phyloP scores from a whole-genome alignment of 2,888 invertebrate genomes.

The Branchipolynoe longqiensis region DNA sequence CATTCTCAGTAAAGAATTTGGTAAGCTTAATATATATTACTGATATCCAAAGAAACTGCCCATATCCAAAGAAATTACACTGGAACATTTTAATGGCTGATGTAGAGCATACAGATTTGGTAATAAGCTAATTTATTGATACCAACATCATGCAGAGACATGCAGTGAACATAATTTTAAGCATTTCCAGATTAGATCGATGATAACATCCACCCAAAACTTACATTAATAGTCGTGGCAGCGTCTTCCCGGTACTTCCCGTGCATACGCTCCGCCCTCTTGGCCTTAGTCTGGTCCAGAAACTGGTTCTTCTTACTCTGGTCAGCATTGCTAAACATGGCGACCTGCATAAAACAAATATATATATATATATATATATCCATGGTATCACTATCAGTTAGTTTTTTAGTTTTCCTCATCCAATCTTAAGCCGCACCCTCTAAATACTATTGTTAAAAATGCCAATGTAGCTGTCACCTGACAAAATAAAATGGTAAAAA shows the following conservation, averaged over 20 bases:
- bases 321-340: slow-evolving; percentile 65
- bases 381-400: too few relatives aligned
- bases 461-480: neutral
- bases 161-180: neutral
- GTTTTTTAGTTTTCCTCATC: neutral
- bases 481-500: neutral
- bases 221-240: slow-evolving; percentile 72
- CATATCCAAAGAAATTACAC: neutral
- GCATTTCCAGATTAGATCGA: too few relatives aligned
- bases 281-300: slow-evolving; percentile 94
- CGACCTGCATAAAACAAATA: slow-evolving; percentile 25
- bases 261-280: slow-evolving; percentile 92
- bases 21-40: neutral
- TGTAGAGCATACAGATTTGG: too few relatives aligned
- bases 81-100: neutral
- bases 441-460: too few relatives aligned
- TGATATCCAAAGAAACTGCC: neutral
- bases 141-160: too few relatives aligned
- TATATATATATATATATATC: neutral
- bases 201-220: too few relatives aligned
- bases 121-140: too few relatives aligned
- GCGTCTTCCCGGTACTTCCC: slow-evolving; percentile 89
- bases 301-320: slow-evolving; percentile 83
- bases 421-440: neutral
- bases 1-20: too few relatives aligned